These are phyloP conservation scores for Sthenelais limicola DNA, from an alignment of 2,888 invertebrate genomes.

Conservation along the genomic window DNA sequence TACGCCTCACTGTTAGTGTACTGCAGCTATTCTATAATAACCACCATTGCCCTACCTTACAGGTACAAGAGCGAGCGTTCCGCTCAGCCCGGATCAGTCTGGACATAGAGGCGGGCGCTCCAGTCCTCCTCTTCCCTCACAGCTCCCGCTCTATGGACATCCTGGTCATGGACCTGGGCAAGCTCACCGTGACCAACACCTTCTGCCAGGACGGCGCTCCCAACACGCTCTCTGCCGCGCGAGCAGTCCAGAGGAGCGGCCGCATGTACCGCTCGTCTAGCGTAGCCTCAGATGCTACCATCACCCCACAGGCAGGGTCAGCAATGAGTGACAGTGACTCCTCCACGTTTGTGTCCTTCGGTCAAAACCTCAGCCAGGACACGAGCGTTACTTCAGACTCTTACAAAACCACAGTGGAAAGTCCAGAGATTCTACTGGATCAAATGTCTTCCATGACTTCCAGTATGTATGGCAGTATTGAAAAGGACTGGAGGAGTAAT, in stretches of 20 bases:
- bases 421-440: constrained; percentile 28
- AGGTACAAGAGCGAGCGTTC: constrained; percentile 67
- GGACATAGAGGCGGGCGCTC: constrained; percentile 82
- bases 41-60: too few species aligned
- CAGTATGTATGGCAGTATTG: constrained; percentile 68
- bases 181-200: constrained; percentile 83
- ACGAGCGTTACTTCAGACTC: neutral
- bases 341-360: constrained; percentile 25
- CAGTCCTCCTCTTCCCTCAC: constrained; percentile 89
- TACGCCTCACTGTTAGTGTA: too few species aligned
- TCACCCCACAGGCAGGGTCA: neutral
- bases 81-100: constrained; percentile 76
- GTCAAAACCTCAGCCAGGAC: neutral
- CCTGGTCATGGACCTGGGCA: constrained; percentile 83
- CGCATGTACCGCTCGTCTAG: neutral
- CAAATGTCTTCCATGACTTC: constrained; percentile 58
- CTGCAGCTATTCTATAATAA: too few species aligned
- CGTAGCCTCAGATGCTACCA: constrained; percentile 9
- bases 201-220: constrained; percentile 76
- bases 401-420: constrained; percentile 19
- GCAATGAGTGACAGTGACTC: constrained; percentile 3
- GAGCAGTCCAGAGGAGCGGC: neutral
- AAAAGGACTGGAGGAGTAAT: constrained; percentile 58
- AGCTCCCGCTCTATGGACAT: constrained; percentile 84
- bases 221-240: constrained; percentile 52